These are phyloP conservation scores for Metacarcinus magister DNA, from an alignment of 2,888 invertebrate species.

Conservation along the genomic window DNA sequence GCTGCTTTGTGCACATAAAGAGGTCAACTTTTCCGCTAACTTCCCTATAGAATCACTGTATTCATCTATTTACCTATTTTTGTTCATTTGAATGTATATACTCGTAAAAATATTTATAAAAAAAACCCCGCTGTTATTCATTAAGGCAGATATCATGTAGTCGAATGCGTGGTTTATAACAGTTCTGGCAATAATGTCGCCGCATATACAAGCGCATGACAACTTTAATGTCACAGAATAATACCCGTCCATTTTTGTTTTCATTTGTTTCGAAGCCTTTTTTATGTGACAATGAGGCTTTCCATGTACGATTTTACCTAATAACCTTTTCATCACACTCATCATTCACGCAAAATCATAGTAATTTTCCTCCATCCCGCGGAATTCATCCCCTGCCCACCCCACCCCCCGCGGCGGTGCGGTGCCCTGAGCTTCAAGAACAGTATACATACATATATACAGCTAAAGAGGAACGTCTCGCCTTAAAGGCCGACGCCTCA, in stretches of 20 bases:
- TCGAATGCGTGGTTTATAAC: neutral
- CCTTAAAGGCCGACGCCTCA: neutral
- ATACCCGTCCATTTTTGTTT: slow-evolving; percentile 36
- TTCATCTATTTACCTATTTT: neutral
- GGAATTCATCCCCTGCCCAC: neutral
- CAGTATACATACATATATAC: no score
- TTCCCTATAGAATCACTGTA: neutral
- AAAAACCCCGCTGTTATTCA: neutral
- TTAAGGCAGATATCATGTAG: neutral
- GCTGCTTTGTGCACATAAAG: neutral
- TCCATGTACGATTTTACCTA: neutral
- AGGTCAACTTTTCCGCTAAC: neutral
- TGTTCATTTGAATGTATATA: neutral
- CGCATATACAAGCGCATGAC: slow-evolving; percentile 36
- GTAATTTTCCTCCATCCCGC: neutral
- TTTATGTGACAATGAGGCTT: slow-evolving; percentile 48
- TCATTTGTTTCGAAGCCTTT: slow-evolving; percentile 16
- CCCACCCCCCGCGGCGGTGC: neutral
- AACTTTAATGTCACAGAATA: slow-evolving; percentile 18
- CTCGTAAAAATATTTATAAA: neutral
- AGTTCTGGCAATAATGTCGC: slow-evolving; percentile 20
- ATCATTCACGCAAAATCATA: neutral
- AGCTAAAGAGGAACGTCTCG: neutral
- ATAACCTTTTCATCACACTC: slow-evolving; percentile 1
- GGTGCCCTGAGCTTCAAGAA: neutral